These are phyloP conservation scores for Tauraco erythrolophus DNA, from an alignment of 2,113 vertebrate genomes.

Conservation along the genomic window DNA sequence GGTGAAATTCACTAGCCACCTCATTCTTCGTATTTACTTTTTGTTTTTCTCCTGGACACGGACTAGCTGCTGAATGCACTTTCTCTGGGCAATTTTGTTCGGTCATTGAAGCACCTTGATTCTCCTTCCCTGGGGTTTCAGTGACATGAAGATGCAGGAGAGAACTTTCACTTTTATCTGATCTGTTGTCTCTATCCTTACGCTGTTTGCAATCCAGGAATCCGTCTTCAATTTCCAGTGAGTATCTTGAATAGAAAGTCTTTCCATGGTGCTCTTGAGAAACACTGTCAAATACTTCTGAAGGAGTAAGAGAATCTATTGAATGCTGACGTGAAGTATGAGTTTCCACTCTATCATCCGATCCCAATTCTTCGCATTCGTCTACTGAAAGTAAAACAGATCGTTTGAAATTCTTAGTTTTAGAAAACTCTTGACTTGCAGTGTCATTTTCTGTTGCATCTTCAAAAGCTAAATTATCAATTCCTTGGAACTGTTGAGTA, in stretches of 20 bases:
- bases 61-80: neutral
- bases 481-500: constrained; percentile 88
- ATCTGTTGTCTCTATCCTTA: constrained; percentile 16
- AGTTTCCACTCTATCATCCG: constrained; percentile 86
- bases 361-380: constrained; percentile 95
- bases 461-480: constrained; percentile 94
- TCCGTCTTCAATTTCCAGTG: constrained; percentile 54
- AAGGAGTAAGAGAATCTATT: constrained; percentile 71
- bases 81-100: constrained; percentile 18
- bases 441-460: constrained; percentile 86
- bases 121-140: constrained; percentile 37
- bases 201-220: constrained; percentile 40
- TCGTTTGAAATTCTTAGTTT: constrained; percentile 86
- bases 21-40: constrained; percentile 19
- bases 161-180: constrained; percentile 4
- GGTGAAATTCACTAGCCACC: constrained; percentile 40
- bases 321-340: constrained; percentile 74
- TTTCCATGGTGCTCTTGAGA: constrained; percentile 66
- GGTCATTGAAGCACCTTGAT: constrained; percentile 20
- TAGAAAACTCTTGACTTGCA: constrained; percentile 77
- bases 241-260: constrained; percentile 48
- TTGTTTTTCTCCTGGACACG: constrained; percentile 27
- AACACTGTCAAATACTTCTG: constrained; percentile 88
- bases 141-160: neutral
- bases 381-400: constrained; percentile 95